Evolutionary conservation across 2,888 invertebrate genomes (phyloP).

Genomic region (Lasius platythorax): DNA sequence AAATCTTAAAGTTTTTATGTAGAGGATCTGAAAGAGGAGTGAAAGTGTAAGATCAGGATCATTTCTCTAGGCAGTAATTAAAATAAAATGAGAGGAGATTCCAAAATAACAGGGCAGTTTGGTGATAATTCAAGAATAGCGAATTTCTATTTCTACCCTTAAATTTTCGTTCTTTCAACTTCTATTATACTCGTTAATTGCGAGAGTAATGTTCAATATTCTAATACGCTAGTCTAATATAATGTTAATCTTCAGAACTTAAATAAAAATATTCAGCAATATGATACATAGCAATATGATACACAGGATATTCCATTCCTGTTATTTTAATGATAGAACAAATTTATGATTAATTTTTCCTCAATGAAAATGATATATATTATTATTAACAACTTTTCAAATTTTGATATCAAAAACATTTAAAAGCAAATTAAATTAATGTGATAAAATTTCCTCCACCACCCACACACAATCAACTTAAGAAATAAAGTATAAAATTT

Average conservation of each 20-base stretch:
- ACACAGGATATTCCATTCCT: slow-evolving; percentile 25
- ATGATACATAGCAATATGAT: not conserved
- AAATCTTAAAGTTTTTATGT: slow-evolving; percentile 37
- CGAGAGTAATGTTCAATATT: slow-evolving; percentile 3
- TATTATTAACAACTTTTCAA: not conserved
- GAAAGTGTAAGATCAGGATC: not conserved
- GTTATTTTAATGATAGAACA: not conserved
- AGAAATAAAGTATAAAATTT: slow-evolving; percentile 6
- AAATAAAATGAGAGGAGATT: not conserved
- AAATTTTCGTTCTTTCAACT: not conserved
- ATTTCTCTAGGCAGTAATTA: not conserved
- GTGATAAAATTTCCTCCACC: not conserved
- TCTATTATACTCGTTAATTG: not conserved
- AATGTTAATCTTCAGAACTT: slow-evolving; percentile 26
- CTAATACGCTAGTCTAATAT: slow-evolving; percentile 13
- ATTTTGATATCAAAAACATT: not conserved
- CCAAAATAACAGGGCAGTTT: not conserved
- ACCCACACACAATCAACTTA: not conserved
- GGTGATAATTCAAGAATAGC: not conserved
- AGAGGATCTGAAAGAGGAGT: not conserved
- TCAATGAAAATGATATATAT: not conserved
- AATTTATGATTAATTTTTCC: slow-evolving; percentile 1
- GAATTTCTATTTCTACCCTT: not conserved
- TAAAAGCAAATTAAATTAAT: not conserved
- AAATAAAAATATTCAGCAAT: slow-evolving; percentile 44